These are phyloP conservation scores for Motacilla alba DNA, from an alignment of 2,113 vertebrate species.

Conservation along the genomic window DNA sequence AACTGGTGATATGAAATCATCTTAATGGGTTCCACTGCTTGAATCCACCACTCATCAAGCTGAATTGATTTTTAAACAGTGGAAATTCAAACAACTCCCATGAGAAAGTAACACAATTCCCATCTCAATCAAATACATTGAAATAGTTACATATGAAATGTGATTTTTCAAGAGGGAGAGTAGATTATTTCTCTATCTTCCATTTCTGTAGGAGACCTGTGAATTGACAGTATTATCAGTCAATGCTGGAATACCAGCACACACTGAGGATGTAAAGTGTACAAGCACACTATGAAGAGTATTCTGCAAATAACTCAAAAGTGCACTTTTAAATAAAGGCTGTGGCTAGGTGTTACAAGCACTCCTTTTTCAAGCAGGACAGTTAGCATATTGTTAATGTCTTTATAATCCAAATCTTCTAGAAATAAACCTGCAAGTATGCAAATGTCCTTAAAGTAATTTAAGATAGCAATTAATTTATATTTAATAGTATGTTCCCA, in stretches of 20 bases:
- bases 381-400: neutral
- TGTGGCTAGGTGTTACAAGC: neutral
- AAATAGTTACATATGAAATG: constrained; percentile 47
- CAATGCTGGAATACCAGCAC: neutral
- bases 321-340: neutral
- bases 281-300: neutral
- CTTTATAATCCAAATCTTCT: neutral
- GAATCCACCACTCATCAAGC: constrained; percentile 33
- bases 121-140: constrained; percentile 52
- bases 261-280: neutral
- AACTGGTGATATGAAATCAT: constrained; percentile 14
- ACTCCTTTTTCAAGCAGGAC: neutral
- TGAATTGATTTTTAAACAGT: constrained; percentile 59
- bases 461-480: neutral
- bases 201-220: neutral
- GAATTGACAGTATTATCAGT: neutral
- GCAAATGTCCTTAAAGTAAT: neutral
- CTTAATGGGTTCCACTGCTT: constrained; percentile 39
- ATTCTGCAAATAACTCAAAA: neutral
- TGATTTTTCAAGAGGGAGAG: constrained; percentile 10
- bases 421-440: neutral
- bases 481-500: neutral
- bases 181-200: constrained; percentile 1
- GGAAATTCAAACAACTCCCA: constrained; percentile 51
- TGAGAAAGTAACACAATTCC: constrained; percentile 50